Base-by-base conservation (phyloP, 2,113 vertebrate genomes). In the Phaethon lepturus region DNA sequence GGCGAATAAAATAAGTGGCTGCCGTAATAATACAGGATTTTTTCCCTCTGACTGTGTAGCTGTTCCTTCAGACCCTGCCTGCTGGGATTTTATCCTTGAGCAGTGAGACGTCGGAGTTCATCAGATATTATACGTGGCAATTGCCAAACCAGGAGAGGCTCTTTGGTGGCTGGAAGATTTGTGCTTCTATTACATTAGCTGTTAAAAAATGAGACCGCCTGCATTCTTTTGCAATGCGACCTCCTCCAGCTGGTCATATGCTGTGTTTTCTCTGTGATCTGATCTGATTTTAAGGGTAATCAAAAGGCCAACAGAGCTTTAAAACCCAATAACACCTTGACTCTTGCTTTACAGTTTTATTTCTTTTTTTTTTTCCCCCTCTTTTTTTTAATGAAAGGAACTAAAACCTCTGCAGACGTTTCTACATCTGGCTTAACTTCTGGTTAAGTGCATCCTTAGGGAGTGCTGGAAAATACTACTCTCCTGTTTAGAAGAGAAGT, bases 191-290 rank as follows among this genome's bases (percentile, higher is more conserved):
- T 96, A 81, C 13, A 9, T 79, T 86, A 71, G 73, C 93, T 93
- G 85, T 56, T 95, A 86, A 91, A 90, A 95, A 92, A 95, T 52
- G 77, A 95, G 96, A 95, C 90, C 96, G 88, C 91, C 89, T 97
- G 91, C 84, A 93, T 96, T 79, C 91, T 96, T 93, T 49, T 93
- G 74, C 96, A 95, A 85, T 79, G 90, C 96, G 95, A 97, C 96
- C 96, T 97, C 97, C 91, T 90, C 93, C 63, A 26, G 88, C 59
- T 83, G 78, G 23, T 78, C 60, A n/a, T 68, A 42, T 16, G 28
- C 91, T 91, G 56, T 82, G 67, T 95, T 94, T 97, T 91, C 84
- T 87, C 68, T 90, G 86, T 83, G 90, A 86, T 93, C 58, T 59
- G 93, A 84, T 95, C 90, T 94, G 94, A 84, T 96, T 96, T 93